Evolutionary conservation across 1,140 invertebrate species (phyloP).

Genomic region (Drosophila sucinea): DNA sequence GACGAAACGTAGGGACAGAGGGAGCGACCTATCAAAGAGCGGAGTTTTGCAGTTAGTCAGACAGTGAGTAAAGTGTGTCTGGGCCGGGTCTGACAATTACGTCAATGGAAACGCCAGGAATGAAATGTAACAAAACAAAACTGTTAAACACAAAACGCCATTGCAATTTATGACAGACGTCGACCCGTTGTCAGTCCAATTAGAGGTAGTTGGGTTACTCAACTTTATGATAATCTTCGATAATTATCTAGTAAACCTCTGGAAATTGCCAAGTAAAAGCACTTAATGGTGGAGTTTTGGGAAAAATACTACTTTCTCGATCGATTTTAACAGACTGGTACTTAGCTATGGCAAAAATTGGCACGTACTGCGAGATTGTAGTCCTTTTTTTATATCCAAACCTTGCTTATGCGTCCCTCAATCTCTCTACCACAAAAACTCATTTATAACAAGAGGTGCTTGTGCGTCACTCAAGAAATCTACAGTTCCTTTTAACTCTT

Average conservation of each 20-base stretch:
- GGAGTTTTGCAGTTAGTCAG: conserved; percentile 35
- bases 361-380: too few relatives aligned
- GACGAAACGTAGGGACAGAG: conserved; percentile 25
- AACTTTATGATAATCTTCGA: not conserved
- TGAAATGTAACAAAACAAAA: conserved; percentile 73
- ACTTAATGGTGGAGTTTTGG: too few relatives aligned
- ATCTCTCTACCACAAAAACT: too few relatives aligned
- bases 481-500: too few relatives aligned
- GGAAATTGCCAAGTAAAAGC: too few relatives aligned
- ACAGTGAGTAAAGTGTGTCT: conserved; percentile 47
- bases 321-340: too few relatives aligned
- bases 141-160: conserved; percentile 64
- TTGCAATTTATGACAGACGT: conserved; percentile 62
- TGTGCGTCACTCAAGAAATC: too few relatives aligned
- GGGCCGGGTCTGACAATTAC: conserved; percentile 71
- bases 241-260: not conserved
- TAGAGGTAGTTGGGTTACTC: not conserved
- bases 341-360: too few relatives aligned
- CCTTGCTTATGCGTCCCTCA: too few relatives aligned
- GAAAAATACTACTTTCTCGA: too few relatives aligned
- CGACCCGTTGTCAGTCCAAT: not conserved
- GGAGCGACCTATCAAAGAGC: not conserved
- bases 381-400: too few relatives aligned
- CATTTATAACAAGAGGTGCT: too few relatives aligned
- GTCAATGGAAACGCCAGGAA: conserved; percentile 68